A percentile compares a stretch with the other conserved stretches of the same genome.
phyloP scores from a whole-genome alignment of 2,888 invertebrate species.

The Drosophila sordidula region DNA sequence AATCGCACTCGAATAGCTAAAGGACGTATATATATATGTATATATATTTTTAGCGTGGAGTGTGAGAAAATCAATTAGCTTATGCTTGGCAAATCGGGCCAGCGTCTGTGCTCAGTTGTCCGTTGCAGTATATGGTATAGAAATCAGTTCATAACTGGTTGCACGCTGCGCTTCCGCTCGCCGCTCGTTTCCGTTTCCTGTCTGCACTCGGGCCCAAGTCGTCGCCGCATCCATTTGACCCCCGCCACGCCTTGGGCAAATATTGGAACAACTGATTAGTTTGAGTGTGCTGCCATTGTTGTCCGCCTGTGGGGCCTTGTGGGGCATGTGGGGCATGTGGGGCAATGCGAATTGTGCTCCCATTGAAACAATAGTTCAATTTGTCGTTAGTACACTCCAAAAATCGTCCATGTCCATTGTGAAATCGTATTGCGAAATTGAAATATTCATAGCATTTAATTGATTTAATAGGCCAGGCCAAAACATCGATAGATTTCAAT shows the following conservation, averaged over 20 bases:
- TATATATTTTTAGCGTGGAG: slow-evolving; percentile 26
- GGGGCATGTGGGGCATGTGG: too few relatives aligned
- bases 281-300: slow-evolving; percentile 56
- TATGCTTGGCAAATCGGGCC: slow-evolving; percentile 25
- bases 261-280: slow-evolving; percentile 79
- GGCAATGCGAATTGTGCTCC: neutral
- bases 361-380: slow-evolving; percentile 40
- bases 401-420: slow-evolving; percentile 18
- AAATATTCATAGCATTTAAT: slow-evolving; percentile 70
- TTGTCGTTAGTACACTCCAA: slow-evolving; percentile 47
- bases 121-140: slow-evolving; percentile 10
- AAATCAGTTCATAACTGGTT: slow-evolving; percentile 56
- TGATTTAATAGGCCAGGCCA: slow-evolving; percentile 55
- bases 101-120: slow-evolving; percentile 5
- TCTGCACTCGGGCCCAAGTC: slow-evolving; percentile 8
- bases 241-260: slow-evolving; percentile 45
- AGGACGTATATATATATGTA: neutral
- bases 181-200: slow-evolving; percentile 63
- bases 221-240: slow-evolving; percentile 5
- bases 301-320: slow-evolving; percentile 7
- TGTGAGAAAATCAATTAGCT: slow-evolving; percentile 73
- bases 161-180: slow-evolving; percentile 53
- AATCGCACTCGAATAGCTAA: slow-evolving; percentile 15
- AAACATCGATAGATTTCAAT: slow-evolving; percentile 21
- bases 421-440: slow-evolving; percentile 44